Conservation (phyloP, 2,888 invertebrate species). For the Agriopis marginaria region DNA sequence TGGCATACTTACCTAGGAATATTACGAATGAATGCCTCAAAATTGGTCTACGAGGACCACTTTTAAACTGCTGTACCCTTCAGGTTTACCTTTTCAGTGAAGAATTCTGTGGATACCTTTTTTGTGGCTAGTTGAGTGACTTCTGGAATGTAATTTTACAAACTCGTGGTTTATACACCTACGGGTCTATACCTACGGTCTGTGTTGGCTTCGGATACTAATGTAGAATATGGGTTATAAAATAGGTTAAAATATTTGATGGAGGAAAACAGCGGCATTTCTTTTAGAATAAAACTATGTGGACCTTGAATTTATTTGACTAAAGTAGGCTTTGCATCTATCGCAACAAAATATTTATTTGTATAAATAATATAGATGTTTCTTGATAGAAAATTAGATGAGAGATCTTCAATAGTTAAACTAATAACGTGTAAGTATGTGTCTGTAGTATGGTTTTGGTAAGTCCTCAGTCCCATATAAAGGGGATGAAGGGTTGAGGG, state of each 20-base stretch:
- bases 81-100: slow-evolving; percentile 1
- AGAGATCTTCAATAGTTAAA: background rate
- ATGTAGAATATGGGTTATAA: background rate
- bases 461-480: background rate
- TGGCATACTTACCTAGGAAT: background rate
- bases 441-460: background rate
- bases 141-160: slow-evolving; percentile 23
- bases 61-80: background rate
- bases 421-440: background rate
- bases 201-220: background rate
- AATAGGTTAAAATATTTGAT: background rate
- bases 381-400: too few relatives aligned
- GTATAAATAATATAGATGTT: too few relatives aligned
- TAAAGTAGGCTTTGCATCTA: too few relatives aligned
- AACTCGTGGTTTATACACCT: background rate
- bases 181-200: background rate
- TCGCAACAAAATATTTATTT: too few relatives aligned
- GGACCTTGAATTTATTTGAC: background rate
- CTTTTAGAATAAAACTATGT: background rate
- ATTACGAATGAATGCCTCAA: background rate
- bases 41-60: background rate
- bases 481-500: background rate
- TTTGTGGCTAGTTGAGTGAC: slow-evolving; percentile 25
- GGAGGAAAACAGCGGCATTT: background rate
- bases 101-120: slow-evolving; percentile 20